phyloP scores from a whole-genome alignment of 2,888 invertebrate genomes.

The Aethes cnicana region DNA sequence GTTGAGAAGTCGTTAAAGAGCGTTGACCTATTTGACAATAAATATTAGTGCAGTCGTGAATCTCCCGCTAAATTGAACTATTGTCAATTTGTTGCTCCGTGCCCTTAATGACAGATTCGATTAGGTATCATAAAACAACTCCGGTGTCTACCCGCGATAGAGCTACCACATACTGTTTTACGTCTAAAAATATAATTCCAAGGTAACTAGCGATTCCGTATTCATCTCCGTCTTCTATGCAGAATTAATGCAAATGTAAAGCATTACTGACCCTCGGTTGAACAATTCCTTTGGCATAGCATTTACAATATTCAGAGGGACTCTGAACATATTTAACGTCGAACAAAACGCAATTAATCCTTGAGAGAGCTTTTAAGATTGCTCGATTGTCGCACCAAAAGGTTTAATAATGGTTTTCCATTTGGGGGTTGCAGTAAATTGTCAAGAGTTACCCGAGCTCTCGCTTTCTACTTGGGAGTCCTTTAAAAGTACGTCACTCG shows the following conservation, averaged over 20 bases:
- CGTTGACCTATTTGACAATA: too few relatives aligned
- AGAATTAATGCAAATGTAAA: conserved; percentile 27
- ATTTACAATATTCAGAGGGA: conserved; percentile 16
- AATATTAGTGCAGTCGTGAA: too few relatives aligned
- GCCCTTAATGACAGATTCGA: conserved; percentile 13
- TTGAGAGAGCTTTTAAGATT: conserved; percentile 12
- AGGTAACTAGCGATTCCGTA: conserved; percentile 12
- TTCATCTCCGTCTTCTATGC: conserved; percentile 19
- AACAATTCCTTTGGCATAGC: conserved; percentile 14
- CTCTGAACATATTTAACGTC: conserved; percentile 2
- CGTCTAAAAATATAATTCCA: neutral
- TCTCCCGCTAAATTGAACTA: too few relatives aligned
- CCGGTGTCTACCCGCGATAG: neutral
- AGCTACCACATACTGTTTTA: neutral
- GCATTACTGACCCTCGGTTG: conserved; percentile 5
- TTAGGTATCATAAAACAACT: conserved; percentile 15
- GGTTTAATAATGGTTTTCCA: conserved; percentile 20
- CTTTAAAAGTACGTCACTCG: conserved; percentile 6
- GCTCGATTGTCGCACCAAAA: conserved; percentile 19
- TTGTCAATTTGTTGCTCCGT: neutral
- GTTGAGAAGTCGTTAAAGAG: neutral
- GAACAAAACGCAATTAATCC: conserved; percentile 22
- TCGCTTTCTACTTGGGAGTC: conserved; percentile 3
- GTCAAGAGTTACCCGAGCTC: conserved; percentile 9
- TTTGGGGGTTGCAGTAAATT: conserved; percentile 14